These are phyloP conservation scores for Meloe dianella DNA, from an alignment of 2,888 invertebrate species.

Conservation along the genomic window DNA sequence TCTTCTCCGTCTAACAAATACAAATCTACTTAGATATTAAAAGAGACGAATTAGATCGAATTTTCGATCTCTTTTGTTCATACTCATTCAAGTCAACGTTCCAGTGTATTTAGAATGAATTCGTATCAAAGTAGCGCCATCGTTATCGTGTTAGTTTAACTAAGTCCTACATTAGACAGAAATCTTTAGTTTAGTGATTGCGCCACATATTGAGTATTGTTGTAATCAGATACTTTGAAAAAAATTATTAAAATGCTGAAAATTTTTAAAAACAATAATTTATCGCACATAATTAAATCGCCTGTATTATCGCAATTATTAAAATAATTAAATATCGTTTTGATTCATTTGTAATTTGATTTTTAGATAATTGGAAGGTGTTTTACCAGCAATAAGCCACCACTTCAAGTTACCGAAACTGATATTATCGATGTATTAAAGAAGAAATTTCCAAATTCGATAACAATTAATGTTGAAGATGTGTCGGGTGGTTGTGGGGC, in stretches of 20 bases:
- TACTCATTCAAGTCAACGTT: too few species aligned
- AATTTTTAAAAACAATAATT: neutral
- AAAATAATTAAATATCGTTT: neutral
- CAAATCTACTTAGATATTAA: too few species aligned
- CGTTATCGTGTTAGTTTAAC: neutral
- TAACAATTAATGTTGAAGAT: conserved; percentile 70
- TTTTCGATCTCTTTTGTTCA: too few species aligned
- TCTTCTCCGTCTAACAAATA: too few species aligned
- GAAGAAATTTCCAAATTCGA: conserved; percentile 67
- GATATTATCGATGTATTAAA: conserved; percentile 59
- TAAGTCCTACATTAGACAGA: neutral
- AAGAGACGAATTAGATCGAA: too few species aligned
- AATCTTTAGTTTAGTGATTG: neutral
- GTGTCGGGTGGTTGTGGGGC: conserved; percentile 83
- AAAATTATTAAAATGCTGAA: neutral
- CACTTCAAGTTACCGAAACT: conserved; percentile 39
- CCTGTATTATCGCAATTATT: neutral
- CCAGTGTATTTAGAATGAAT: too few species aligned
- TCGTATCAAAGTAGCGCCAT: neutral
- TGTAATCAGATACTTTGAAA: neutral
- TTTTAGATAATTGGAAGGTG: neutral
- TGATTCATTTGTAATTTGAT: neutral
- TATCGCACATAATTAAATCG: neutral
- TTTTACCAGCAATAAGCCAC: neutral
- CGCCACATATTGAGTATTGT: neutral